Base-by-base conservation (phyloP, 92 coral and sea anemone species). In the Zoanthus solanderi region DNA sequence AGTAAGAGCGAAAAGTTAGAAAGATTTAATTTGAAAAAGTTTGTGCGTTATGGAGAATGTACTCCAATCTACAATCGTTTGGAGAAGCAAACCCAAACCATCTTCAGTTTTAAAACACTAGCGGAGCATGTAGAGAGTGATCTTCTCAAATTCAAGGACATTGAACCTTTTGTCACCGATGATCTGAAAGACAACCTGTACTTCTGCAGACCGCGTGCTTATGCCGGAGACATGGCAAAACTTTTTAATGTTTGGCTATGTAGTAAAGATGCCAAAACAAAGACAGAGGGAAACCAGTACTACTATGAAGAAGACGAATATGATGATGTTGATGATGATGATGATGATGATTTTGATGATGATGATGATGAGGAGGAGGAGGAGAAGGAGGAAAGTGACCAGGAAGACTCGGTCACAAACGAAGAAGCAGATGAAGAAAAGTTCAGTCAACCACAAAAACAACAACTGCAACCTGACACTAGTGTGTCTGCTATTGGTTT, bases 361-460 rank as follows among this genome's bases (percentile, higher is more conserved):
- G 47, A 8, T 7, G 92, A 61, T 0, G 77, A 74, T 5, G 90
- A 90, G 45, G 89, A 81, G 3, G 83, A 78, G 7, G 88, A 93
- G 12, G 94, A 93, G 28, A 92, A 91, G 53, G 88, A 90, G 23
- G 83, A 91, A 28, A 69, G 84, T 50, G 86, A 84, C 61, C 93
- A 87, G 31, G 93, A 95, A 17, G 53, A 78, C 23, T 77, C 87
- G 4, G 92, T 83, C 46, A 88, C 76, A 12, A 79, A 93, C 75
- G 91, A 87, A 57, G 86, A 87, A 76, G 46, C 23, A 65, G 60
- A 46, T 11, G 17, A 10, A 76, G 46, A 76, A 76, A 28, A 52
- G 15, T 72, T 37, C 0, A 72, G 42, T 37, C 87, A 80, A 50
- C 79, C 46, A 68, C 16, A 37, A 82, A n/a, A 48, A 48, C 37